Evolutionary conservation across 1,140 invertebrate genomes (phyloP), one percentile per base, ranked within the genome.

Genomic region (Lordiphosa mommai): DNA sequence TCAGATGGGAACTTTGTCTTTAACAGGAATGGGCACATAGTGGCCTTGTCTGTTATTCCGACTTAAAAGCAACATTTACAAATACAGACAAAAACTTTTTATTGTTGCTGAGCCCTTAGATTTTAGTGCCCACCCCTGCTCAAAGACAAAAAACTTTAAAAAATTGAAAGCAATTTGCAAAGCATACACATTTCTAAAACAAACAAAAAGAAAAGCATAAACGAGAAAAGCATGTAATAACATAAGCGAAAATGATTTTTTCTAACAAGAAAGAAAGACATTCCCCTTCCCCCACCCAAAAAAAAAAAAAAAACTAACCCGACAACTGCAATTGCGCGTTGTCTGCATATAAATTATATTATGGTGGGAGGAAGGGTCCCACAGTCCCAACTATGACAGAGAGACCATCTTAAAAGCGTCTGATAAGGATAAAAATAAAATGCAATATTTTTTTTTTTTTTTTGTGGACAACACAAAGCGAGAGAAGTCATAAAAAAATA

Each of bases 331-430:
- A 61, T 69, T 44, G 47, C 44, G 49, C 66, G 57, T 49, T 69
- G 66, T 69, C 66, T 69, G 66, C 66, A 70, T 70, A 70, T 70
- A 69, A 70, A 70, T 70, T 37, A 51, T 68, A 67, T n/a, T 30
- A 33, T 48, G 48, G 29, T 17, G 37, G 16, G 47, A 43, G 33
- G 20, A 10, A 33, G 37, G 44, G 12, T 2, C 8, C 8, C 16
- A 4, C 17, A 38, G 34, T 36, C 17, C 17, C 17, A 10, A 13
- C 5, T 27, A 27, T 52, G 30, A 43, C 29, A 37, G 23, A 6
- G 48, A 30, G 63, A 36, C 46, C 53, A 50, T 29, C 13, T 33
- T 30, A 68, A 68, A 49, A 68, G 64, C 63, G 64, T 68, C 27
- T 52, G 65, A 68, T 68, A 68, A 68, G 65, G 36, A 68, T 60